Evolutionary conservation across 2,113 vertebrate genomes (phyloP), one percentile per base, ranked within the genome.

Genomic region (Bucco capensis): DNA sequence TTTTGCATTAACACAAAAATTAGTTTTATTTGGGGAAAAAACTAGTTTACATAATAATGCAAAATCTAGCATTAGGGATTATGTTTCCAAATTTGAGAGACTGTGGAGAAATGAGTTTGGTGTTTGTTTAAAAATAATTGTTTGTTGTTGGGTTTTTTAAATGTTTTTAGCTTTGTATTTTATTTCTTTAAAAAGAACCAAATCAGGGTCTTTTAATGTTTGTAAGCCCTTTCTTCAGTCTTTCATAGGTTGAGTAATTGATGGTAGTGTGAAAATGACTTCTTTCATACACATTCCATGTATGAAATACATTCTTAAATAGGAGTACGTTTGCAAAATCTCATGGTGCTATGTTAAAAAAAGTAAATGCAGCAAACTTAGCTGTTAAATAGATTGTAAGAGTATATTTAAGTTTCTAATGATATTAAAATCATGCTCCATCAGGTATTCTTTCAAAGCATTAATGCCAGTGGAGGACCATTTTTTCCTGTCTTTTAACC

Each of bases 1-100:
- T 99, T 99, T 98, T 98, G 97, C 98, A 98, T 98, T 97, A 98
- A 98, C 98, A 98, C 97, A 97, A 98, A 98, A 98, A 98, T 98
- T 97, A 97, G 98, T 98, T 98, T 98, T 98, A 98, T 98, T 98
- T 98, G 97, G 96, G 98, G n/a, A n/a, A 97, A 97, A 97, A 97
- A 96, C 96, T 97, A 96, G 96, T 98, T 98, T 98, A 97, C 97
- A 98, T 98, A 98, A 98, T 97, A 97, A 98, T 97, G 96, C 96
- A 97, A 98, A 98, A 97, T 96, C 85, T 90, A 96, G 90, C 92
- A 80, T 95, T 98, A 97, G 97, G 84, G 95, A 96, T 97, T 96
- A 87, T 92, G 76, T 96, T 96, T 96, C 86, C 71, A 94, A 95
- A 96, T 71, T 94, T 78, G 83, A 91, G 78, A 89, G 71, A 91